Percentiles rank a stretch among this genome's conserved stretches.
phyloP scores from a whole-genome alignment of 2,888 invertebrate genomes.

The Halictus quadricinctus region DNA sequence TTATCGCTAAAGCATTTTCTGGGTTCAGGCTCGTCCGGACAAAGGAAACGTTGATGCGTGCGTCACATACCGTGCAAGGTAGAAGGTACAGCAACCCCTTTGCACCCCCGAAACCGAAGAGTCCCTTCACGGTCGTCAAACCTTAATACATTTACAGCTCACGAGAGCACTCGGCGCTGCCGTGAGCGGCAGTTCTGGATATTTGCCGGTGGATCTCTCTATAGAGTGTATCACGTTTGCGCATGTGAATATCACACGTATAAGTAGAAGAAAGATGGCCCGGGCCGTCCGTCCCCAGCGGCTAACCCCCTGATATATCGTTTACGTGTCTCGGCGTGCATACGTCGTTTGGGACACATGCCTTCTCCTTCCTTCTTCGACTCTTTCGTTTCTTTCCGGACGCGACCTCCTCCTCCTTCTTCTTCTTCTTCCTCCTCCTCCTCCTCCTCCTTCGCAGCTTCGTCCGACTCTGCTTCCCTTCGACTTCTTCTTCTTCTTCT shows the following conservation, averaged over 20 bases:
- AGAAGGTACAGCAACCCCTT: slow-evolving; percentile 55
- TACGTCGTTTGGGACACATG: slow-evolving; percentile 82
- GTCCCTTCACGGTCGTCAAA: slow-evolving; percentile 81
- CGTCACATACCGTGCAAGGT: slow-evolving; percentile 56
- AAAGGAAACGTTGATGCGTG: slow-evolving; percentile 55
- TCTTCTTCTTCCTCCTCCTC: slow-evolving; percentile 39
- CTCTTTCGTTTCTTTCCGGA: slow-evolving; percentile 40
- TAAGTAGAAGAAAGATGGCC: slow-evolving; percentile 82
- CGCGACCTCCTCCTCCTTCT: slow-evolving; percentile 31
- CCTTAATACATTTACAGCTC: slow-evolving; percentile 82
- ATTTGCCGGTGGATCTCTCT: slow-evolving; percentile 76
- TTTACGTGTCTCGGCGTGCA: slow-evolving; percentile 82
- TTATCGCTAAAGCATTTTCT: slow-evolving; percentile 33
- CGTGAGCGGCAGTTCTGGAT: slow-evolving; percentile 66
- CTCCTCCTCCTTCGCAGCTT: slow-evolving; percentile 19
- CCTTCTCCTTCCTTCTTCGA: slow-evolving; percentile 64
- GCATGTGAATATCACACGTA: slow-evolving; percentile 78
- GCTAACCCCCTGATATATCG: slow-evolving; percentile 83
- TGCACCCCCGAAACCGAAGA: slow-evolving; percentile 69
- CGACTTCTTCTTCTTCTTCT: slow-evolving; percentile 46
- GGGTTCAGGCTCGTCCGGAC: slow-evolving; percentile 40
- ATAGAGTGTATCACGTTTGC: slow-evolving; percentile 79
- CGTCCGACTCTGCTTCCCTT: background rate
- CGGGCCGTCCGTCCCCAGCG: slow-evolving; percentile 81
- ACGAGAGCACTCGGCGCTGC: slow-evolving; percentile 71